phyloP scores from a whole-genome alignment of 2,797 vertebrate genomes.

The Miichthys miiuy region DNA sequence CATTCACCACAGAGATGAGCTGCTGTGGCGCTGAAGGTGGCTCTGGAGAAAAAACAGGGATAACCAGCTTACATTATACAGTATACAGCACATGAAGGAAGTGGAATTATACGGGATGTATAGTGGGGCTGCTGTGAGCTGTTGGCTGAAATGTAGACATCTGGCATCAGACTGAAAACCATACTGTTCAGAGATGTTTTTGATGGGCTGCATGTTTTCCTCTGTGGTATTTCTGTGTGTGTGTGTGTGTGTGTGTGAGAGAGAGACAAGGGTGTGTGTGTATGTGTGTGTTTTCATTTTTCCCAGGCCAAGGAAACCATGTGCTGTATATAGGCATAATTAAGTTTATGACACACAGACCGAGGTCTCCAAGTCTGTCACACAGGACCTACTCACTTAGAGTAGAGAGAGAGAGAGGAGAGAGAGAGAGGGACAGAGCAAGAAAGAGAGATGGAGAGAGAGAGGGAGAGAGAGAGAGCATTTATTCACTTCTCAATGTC shows the following conservation, averaged over 20 bases:
- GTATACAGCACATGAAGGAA: slow-evolving; percentile 18
- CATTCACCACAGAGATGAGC: slow-evolving; percentile 97
- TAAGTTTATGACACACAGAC: slow-evolving; percentile 84
- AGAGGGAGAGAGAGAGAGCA: slow-evolving; percentile 47
- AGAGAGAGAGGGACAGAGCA: neutral
- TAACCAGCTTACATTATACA: slow-evolving; percentile 20
- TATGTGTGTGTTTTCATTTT: slow-evolving; percentile 64
- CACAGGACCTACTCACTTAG: slow-evolving; percentile 75
- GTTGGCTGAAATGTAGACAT: slow-evolving; percentile 68
- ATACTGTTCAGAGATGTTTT: slow-evolving; percentile 65
- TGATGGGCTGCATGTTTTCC: slow-evolving; percentile 75
- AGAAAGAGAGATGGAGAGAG: slow-evolving; percentile 8
- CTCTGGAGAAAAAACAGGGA: slow-evolving; percentile 80
- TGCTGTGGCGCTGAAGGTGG: slow-evolving; percentile 95
- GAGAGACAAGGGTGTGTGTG: neutral
- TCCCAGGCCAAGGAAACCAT: slow-evolving; percentile 78
- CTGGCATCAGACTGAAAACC: slow-evolving; percentile 70
- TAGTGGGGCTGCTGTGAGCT: neutral
- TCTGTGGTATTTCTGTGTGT: slow-evolving; percentile 67
- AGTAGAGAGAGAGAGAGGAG: slow-evolving; percentile 2
- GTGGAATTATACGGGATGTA: slow-evolving; percentile 12
- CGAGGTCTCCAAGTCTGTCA: slow-evolving; percentile 78
- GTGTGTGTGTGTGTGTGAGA: slow-evolving; percentile 36
- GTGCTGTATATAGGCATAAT: slow-evolving; percentile 84
- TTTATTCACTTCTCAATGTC: slow-evolving; percentile 69